Conservation (phyloP, 2,797 vertebrate genomes). For the Falco cherrug region DNA sequence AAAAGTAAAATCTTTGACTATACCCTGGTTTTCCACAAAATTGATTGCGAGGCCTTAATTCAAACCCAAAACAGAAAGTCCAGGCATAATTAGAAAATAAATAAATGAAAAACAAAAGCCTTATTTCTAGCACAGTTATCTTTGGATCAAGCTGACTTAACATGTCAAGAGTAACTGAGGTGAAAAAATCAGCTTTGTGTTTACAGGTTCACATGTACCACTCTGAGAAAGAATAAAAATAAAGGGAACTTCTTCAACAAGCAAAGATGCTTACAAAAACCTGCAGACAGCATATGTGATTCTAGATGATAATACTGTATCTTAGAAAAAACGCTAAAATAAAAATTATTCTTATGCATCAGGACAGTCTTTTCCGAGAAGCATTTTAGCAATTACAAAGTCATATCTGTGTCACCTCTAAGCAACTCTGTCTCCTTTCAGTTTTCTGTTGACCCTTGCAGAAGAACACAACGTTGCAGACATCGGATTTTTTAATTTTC, state of each 20-base stretch:
- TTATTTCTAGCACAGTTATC: slow-evolving; percentile 16
- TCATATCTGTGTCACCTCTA: slow-evolving; percentile 48
- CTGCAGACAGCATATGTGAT: slow-evolving; percentile 30
- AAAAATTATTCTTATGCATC: slow-evolving; percentile 15
- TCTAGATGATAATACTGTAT: slow-evolving; percentile 42
- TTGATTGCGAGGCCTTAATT: neutral
- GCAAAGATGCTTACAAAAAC: slow-evolving; percentile 34
- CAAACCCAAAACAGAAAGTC: neutral
- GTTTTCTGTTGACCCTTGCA: slow-evolving; percentile 39
- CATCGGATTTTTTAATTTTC: slow-evolving; percentile 22
- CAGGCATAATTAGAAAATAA: neutral
- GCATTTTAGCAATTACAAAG: slow-evolving; percentile 21
- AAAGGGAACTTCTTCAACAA: slow-evolving; percentile 30
- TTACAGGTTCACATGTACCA: neutral
- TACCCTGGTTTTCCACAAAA: neutral
- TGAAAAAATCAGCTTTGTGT: slow-evolving; percentile 7
- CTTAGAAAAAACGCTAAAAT: slow-evolving; percentile 22
- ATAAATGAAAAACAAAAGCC: neutral
- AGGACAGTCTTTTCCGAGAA: slow-evolving; percentile 22
- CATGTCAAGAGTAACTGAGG: neutral
- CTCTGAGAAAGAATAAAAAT: neutral
- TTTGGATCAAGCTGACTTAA: slow-evolving; percentile 8
- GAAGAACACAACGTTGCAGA: slow-evolving; percentile 27
- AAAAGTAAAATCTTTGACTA: neutral
- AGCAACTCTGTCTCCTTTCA: neutral